A percentile compares a stretch with the other conserved stretches of the same genome.
Conservation (phyloP, 2,888 invertebrate genomes). For the Orthonychiurus folsomi region DNA sequence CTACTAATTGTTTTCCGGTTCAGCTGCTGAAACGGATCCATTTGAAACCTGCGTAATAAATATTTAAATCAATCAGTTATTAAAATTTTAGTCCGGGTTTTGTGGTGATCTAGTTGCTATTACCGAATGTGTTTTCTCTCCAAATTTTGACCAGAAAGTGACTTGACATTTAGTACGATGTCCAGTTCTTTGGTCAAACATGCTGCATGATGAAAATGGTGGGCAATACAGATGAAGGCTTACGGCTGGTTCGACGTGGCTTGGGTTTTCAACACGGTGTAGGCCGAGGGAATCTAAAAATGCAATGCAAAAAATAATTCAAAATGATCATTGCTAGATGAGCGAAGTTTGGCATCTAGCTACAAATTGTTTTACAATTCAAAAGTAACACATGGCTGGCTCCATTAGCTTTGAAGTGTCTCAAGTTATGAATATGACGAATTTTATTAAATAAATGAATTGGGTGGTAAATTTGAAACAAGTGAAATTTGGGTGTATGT, state of each 20-base stretch:
- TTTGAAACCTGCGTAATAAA: background rate
- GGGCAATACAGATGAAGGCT: slow-evolving; percentile 93
- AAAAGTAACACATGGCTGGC: too few species aligned
- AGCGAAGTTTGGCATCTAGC: too few species aligned
- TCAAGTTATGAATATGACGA: too few species aligned
- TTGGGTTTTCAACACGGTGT: slow-evolving; percentile 90
- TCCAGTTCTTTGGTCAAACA: slow-evolving; percentile 86
- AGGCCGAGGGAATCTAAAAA: slow-evolving; percentile 81
- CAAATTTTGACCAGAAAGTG: slow-evolving; percentile 89
- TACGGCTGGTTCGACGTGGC: slow-evolving; percentile 76
- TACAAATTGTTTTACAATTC: too few species aligned
- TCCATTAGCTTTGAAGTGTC: too few species aligned
- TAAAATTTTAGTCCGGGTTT: background rate
- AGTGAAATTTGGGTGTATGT: too few species aligned
- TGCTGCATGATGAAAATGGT: slow-evolving; percentile 75
- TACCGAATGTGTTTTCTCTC: slow-evolving; percentile 52
- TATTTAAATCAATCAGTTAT: background rate
- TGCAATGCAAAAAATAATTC: too few species aligned
- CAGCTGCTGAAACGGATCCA: background rate
- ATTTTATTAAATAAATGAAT: too few species aligned
- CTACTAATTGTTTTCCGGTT: slow-evolving; percentile 8
- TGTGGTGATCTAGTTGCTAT: background rate
- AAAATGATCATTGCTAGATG: too few species aligned
- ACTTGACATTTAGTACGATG: slow-evolving; percentile 60
- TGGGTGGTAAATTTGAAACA: too few species aligned